phyloP scores from a whole-genome alignment of 2,888 invertebrate genomes.

The Troides oblongomaculatus region DNA sequence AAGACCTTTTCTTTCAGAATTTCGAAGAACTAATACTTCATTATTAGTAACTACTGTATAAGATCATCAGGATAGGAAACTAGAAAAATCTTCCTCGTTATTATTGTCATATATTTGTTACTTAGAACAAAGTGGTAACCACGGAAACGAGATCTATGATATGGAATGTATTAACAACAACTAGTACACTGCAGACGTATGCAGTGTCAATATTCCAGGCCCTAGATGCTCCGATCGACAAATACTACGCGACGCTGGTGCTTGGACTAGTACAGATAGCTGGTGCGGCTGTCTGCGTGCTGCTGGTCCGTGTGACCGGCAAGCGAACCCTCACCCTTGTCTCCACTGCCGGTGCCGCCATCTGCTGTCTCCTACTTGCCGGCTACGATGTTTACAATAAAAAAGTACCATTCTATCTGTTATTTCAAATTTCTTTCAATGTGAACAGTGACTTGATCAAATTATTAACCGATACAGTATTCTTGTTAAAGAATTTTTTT shows the following conservation, averaged over 20 bases:
- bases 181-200: conserved; percentile 77
- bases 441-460: no score
- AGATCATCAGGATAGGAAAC: no score
- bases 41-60: no score
- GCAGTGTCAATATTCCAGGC: conserved; percentile 87
- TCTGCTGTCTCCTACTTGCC: conserved; percentile 83
- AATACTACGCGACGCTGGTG: conserved; percentile 87
- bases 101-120: no score
- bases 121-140: no score
- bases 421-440: background rate
- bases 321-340: conserved; percentile 84
- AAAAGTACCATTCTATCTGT: conserved; percentile 29
- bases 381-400: conserved; percentile 72
- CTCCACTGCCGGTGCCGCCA: conserved; percentile 83
- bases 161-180: background rate
- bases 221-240: conserved; percentile 86
- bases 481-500: no score
- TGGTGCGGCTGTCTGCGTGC: conserved; percentile 83
- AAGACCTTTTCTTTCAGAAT: no score
- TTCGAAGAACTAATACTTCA: no score
- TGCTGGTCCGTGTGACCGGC: conserved; percentile 85
- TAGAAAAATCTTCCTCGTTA: no score
- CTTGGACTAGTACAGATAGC: conserved; percentile 85
- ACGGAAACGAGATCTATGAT: no score
- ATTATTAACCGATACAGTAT: no score